A percentile compares a stretch with the other conserved stretches of the same genome.
Evolutionary conservation across 2,888 invertebrate species (phyloP).

Genomic region (Xestia xanthographa): DNA sequence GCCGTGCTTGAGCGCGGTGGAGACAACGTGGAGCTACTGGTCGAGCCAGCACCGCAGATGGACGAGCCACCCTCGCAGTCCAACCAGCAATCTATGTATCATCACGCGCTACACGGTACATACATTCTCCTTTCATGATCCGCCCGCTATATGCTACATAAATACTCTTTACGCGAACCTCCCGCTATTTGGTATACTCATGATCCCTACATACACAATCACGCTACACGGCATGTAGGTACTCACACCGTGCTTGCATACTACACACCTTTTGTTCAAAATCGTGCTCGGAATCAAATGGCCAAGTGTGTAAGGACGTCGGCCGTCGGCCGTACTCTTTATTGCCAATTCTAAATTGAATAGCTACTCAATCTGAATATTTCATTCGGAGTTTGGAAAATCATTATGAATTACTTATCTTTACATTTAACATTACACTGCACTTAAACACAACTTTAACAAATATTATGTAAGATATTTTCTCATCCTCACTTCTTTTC

Average conservation of each 20-base stretch:
- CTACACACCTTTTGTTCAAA: background rate
- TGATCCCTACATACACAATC: background rate
- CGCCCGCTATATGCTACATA: background rate
- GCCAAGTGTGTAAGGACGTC: background rate
- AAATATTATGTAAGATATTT: conserved; percentile 23
- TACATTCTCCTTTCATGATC: conserved; percentile 57
- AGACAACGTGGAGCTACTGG: conserved; percentile 96
- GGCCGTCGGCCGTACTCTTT: background rate
- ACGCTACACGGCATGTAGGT: background rate
- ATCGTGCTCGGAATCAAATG: background rate
- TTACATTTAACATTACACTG: conserved; percentile 17
- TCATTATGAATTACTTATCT: background rate
- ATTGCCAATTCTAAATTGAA: background rate
- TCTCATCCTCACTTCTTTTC: conserved; percentile 36
- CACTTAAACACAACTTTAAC: conserved; percentile 22
- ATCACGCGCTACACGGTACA: conserved; percentile 91
- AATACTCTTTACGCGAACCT: background rate
- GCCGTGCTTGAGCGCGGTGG: conserved; percentile 97
- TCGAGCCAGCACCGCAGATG: conserved; percentile 95
- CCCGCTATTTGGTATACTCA: background rate
- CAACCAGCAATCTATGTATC: conserved; percentile 81
- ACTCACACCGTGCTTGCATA: background rate
- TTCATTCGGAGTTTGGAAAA: background rate
- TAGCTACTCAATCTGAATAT: background rate
- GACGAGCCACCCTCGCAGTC: conserved; percentile 89